Evolutionary conservation across 1,140 invertebrate genomes (phyloP), one percentile per base, ranked within the genome.

Genomic region (Formica exsecta): DNA sequence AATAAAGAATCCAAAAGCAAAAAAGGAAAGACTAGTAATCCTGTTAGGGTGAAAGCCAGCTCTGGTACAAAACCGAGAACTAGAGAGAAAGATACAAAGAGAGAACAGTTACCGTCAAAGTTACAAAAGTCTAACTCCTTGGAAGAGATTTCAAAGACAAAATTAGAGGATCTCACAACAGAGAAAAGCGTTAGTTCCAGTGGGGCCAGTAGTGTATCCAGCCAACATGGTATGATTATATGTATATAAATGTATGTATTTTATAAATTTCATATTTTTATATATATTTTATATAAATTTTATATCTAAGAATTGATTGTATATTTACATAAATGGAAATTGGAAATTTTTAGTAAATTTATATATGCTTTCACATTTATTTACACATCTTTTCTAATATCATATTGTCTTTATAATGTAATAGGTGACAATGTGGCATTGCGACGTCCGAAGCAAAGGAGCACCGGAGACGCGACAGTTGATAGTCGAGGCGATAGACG

Each of bases 111-210:
- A 88, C 71, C 94, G 90, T 95, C 93, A 41, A 95, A 95, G 71
- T 90, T 96, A 57, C 96, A 97, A 92, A 96, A 97, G 86, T 96
- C 96, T 59, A 96, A 96, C 89, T 97, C 96, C 13, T 92, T 97
- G 51, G 97, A 97, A 93, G 97, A 97, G 93, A 96, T 97, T 84
- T 97, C 97, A 2, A 96, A 96, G 74, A 96, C 96, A 16, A 97
- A 96, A 94, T 93, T 97, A 29, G 96, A 97, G 90, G 97, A 97
- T 92, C 95, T 97, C 66, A 97, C 96, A 11, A 94, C 94, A 66
- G 95, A 93, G 61, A 94, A 95, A 73, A 93, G 92, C 61, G 87
- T 91, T 11, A 93, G 91, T 81, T 94, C 94, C 19, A 94, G 93
- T 79, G 93, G 91, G 81, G 91, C 93, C 9, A 94, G 92, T 71